Percentiles rank a stretch among this genome's conserved stretches.
These are phyloP conservation scores for Sebastes itinus DNA, from an alignment of 2,797 vertebrate species.

Conservation along the genomic window DNA sequence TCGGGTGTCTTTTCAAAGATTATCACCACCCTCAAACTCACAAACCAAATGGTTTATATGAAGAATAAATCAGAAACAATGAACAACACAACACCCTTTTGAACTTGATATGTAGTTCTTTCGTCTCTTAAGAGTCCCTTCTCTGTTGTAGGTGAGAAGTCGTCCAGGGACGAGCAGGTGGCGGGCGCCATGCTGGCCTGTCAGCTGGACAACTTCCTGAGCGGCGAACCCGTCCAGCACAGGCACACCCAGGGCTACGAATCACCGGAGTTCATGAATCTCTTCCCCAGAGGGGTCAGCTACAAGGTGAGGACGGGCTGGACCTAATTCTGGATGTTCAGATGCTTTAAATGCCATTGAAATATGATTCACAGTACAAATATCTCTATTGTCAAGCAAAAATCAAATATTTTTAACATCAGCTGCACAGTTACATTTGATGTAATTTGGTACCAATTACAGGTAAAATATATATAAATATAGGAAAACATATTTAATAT, in stretches of 20 bases:
- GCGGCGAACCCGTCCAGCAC: conserved; percentile 88
- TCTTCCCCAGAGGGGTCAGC: conserved; percentile 89
- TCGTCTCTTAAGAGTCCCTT: neutral
- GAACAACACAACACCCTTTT: neutral
- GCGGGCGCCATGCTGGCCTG: conserved; percentile 90
- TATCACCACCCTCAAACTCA: neutral
- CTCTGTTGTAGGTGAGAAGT: conserved; percentile 84
- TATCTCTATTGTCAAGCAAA: neutral
- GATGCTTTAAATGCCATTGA: neutral
- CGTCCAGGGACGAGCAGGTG: conserved; percentile 88
- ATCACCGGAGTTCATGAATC: conserved; percentile 87
- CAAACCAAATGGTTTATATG: neutral
- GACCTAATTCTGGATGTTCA: neutral
- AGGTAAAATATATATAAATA: no score
- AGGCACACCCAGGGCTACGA: conserved; percentile 90
- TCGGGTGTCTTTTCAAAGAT: neutral
- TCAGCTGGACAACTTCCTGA: conserved; percentile 88
- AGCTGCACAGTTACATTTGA: neutral
- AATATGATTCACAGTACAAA: neutral
- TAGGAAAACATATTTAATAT: neutral
- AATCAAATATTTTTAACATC: neutral
- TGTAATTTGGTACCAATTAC: neutral
- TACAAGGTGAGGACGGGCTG: conserved; percentile 85
- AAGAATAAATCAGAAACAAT: neutral
- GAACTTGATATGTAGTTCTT: neutral